A percentile compares a stretch with the other conserved stretches of the same genome.
These are phyloP conservation scores for Drosophila antonietae DNA, from an alignment of 2,888 invertebrate genomes.

Conservation along the genomic window DNA sequence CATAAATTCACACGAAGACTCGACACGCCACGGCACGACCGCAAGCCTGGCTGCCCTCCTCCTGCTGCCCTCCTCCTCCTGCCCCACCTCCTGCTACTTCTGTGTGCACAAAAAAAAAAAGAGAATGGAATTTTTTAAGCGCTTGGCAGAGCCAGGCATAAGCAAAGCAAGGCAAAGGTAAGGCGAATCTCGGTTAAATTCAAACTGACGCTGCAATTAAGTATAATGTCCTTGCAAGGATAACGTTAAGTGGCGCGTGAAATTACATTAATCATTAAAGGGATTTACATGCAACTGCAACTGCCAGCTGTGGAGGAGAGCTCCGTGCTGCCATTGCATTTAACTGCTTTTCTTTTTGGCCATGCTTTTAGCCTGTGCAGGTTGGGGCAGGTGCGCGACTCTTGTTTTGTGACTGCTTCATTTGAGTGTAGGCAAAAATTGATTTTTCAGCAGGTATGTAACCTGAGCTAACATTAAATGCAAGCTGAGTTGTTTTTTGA, in stretches of 20 bases:
- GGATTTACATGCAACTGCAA: constrained; percentile 74
- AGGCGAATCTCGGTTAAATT: constrained; percentile 70
- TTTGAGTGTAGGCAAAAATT: background rate
- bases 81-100: background rate
- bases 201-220: constrained; percentile 83
- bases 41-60: constrained; percentile 5
- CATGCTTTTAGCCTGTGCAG: constrained; percentile 25
- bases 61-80: no score
- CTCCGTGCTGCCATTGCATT: constrained; percentile 25
- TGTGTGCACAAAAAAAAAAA: background rate
- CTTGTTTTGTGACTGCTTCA: constrained; percentile 25
- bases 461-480: background rate
- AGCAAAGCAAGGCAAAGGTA: constrained; percentile 4
- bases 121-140: constrained; percentile 9
- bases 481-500: background rate
- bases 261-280: constrained; percentile 84
- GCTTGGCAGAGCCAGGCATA: constrained; percentile 11
- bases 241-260: constrained; percentile 84
- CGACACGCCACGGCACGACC: constrained; percentile 36
- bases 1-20: constrained; percentile 72
- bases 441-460: background rate
- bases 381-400: background rate
- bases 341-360: background rate
- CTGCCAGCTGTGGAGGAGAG: constrained; percentile 1
- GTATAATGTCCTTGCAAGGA: constrained; percentile 83